Evolutionary conservation across 1,140 invertebrate species (phyloP), one percentile per base, ranked within the genome.

Genomic region (Zaprionus kolodkinae): DNA sequence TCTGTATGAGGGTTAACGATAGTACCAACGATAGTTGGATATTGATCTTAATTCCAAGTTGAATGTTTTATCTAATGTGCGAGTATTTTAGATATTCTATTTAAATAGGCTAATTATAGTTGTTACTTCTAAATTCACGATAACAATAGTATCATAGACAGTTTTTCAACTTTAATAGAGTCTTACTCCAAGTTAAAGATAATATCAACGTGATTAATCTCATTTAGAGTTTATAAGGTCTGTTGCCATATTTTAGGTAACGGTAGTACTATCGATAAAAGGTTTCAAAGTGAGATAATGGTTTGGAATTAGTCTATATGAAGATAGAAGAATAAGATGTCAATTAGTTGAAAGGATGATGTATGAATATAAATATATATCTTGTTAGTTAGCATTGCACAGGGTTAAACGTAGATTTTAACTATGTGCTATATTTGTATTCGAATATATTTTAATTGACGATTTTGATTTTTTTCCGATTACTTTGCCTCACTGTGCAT

Each of bases 401-500:
- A 50, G 45, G 17, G n/a, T n/a, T n/a, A n/a, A n/a, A 21, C 17
- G 13, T 43, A n/a, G n/a, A 43, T 43, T 43, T 43, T 7, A 15
- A 2, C 13, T 45, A 45, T 45, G n/a, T 45, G n/a, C 15, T 45
- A 10, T n/a, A 45, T 15, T 45, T 15, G 35, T 38, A 38, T 12
- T 1, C 36, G 36, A n/a, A n/a, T 40, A 40, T 3, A 40, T 43
- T 43, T n/a, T 43, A 15, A 45, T 45, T 15, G 40, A 35, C 33
- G 6, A 10, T 35, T 35, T 35, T 9, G 33, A 35, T 35, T 35
- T 10, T 7, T 40, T 40, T 40, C 13, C 38, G 3, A 50, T 21
- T 25, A 17, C 4, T 21, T 50, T 50, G 45, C 45, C 45, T 50
- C 17, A 25, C 66, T 69, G 57, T 74, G 66, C 72, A 74, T 69